These are phyloP conservation scores for Geodia barretti DNA, from an alignment of 37 sponge, comb jelly and placozoan genomes.

Conservation along the genomic window DNA sequence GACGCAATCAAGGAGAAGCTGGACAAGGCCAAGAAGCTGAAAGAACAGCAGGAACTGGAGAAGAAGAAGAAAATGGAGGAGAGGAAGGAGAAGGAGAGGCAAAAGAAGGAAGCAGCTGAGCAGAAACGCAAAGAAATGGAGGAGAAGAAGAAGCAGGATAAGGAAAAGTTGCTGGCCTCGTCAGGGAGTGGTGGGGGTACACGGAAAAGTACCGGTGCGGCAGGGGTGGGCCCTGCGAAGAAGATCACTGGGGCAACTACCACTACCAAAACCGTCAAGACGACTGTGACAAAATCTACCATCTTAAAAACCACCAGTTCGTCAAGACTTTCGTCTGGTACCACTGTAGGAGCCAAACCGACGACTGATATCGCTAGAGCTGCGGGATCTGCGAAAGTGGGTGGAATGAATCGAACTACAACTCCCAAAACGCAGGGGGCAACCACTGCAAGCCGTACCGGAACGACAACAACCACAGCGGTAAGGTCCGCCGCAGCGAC, in stretches of 20 bases:
- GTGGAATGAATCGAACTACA: too few species aligned
- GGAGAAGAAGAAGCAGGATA: neutral
- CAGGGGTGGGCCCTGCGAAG: neutral
- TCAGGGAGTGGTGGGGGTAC: neutral
- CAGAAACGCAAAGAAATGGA: neutral
- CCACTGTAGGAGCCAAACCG: neutral
- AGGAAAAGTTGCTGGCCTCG: neutral
- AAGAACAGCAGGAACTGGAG: conserved; percentile 18
- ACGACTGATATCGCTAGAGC: neutral
- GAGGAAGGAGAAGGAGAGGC: neutral
- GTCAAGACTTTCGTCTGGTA: neutral
- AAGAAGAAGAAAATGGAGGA: conserved; percentile 12
- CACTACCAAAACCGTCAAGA: neutral
- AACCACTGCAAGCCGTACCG: neutral
- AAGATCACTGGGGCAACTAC: neutral
- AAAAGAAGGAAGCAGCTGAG: neutral
- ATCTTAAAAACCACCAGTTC: neutral
- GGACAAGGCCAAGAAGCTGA: conserved; percentile 6
- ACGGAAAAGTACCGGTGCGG: neutral
- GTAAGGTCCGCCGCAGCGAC: neutral
- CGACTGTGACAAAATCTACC: neutral
- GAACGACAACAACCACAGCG: neutral
- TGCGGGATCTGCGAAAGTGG: neutral
- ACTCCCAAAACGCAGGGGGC: neutral
- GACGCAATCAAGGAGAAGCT: neutral